A percentile compares a stretch with the other conserved stretches of the same genome.
phyloP scores from a whole-genome alignment of 2,797 vertebrate genomes.

The Momotus momota region DNA sequence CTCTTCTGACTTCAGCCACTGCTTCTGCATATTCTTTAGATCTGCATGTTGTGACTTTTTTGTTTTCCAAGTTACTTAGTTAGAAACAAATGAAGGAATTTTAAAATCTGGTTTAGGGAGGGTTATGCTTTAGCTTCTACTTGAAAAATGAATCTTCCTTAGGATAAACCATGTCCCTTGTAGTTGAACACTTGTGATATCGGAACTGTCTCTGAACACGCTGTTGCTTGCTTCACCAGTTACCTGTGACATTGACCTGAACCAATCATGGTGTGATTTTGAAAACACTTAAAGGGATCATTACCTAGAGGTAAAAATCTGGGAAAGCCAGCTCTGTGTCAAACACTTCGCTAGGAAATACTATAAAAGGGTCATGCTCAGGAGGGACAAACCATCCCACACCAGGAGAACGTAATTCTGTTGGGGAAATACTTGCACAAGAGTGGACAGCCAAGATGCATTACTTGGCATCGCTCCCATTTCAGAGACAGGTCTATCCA shows the following conservation, averaged over 20 bases:
- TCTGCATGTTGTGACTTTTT: not conserved
- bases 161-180: not conserved
- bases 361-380: not conserved
- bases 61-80: not conserved
- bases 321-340: not conserved
- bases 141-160: slow-evolving; percentile 15
- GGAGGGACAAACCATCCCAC: not conserved
- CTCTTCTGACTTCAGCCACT: not conserved
- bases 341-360: not conserved
- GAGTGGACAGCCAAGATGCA: not conserved
- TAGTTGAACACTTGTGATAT: not conserved
- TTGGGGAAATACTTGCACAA: not conserved
- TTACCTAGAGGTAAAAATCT: not conserved
- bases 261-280: not conserved
- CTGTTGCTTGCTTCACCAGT: slow-evolving; percentile 2
- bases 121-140: not conserved
- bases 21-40: not conserved
- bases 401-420: not conserved
- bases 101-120: not conserved
- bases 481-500: not conserved
- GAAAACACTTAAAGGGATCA: slow-evolving; percentile 38
- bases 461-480: not conserved
- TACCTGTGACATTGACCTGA: slow-evolving; percentile 37
- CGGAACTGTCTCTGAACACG: not conserved
- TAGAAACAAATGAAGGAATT: not conserved